phyloP scores from a whole-genome alignment of 1,140 invertebrate species.

The Bradysia coprophila region DNA sequence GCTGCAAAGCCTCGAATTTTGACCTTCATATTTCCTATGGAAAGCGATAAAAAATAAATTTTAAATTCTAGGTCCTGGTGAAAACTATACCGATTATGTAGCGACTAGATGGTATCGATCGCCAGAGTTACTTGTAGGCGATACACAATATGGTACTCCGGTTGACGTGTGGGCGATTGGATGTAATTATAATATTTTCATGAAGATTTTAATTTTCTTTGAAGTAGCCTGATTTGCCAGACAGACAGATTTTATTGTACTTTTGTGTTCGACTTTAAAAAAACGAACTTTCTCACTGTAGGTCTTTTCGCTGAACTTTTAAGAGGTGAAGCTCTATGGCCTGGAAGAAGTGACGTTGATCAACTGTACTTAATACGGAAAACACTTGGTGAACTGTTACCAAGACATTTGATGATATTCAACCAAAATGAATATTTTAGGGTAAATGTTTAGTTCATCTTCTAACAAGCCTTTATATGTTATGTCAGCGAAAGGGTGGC shows the following conservation, averaged over 20 bases:
- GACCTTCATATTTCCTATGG: too few relatives aligned
- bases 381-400: conserved; percentile 78
- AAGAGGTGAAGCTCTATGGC: conserved; percentile 90
- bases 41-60: neutral
- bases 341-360: conserved; percentile 95
- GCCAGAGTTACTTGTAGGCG: conserved; percentile 90
- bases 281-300: too few relatives aligned
- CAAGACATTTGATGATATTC: conserved; percentile 89
- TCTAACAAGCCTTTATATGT: neutral
- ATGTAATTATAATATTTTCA: too few relatives aligned
- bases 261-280: too few relatives aligned
- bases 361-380: conserved; percentile 90
- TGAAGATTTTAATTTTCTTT: conserved; percentile 15
- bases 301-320: conserved; percentile 91
- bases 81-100: conserved; percentile 98
- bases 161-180: conserved; percentile 80
- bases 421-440: conserved; percentile 84
- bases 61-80: conserved; percentile 49
- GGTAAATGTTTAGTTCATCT: conserved; percentile 23
- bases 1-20: too few relatives aligned
- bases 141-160: conserved; percentile 89
- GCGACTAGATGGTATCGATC: conserved; percentile 97
- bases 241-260: too few relatives aligned
- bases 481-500: too few relatives aligned
- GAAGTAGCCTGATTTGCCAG: neutral